A percentile compares a stretch with the other conserved stretches of the same genome.
These are phyloP conservation scores for Cardiocondyla obscurior DNA, from an alignment of 1,140 invertebrate genomes.

Conservation along the genomic window DNA sequence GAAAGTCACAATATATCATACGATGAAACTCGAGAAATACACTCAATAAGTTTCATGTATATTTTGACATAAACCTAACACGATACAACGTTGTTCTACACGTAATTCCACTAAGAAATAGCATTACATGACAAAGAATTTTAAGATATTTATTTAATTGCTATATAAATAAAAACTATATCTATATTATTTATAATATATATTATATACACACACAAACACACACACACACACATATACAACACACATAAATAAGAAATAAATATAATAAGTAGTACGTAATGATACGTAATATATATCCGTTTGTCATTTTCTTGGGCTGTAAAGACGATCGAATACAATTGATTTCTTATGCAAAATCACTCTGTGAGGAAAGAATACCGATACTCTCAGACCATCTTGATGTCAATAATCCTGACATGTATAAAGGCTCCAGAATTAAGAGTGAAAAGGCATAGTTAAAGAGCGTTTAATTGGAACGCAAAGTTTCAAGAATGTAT, in stretches of 20 bases:
- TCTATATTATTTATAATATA: constrained; percentile 8
- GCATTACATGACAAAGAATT: constrained; percentile 68
- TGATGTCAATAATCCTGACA: not conserved
- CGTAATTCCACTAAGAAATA: constrained; percentile 27
- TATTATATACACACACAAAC: constrained; percentile 26
- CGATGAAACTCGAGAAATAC: constrained; percentile 67
- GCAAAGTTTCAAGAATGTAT: not conserved
- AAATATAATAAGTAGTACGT: constrained; percentile 77
- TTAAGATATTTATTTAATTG: constrained; percentile 79
- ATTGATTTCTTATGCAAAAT: constrained; percentile 15
- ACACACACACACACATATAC: constrained; percentile 38
- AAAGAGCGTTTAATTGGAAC: not conserved
- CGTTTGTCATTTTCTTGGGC: constrained; percentile 74
- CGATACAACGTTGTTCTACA: not conserved
- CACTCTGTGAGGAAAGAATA: constrained; percentile 10
- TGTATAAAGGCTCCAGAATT: not conserved
- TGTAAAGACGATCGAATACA: constrained; percentile 36
- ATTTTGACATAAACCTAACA: constrained; percentile 42
- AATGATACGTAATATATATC: constrained; percentile 63
- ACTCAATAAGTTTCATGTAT: constrained; percentile 58
- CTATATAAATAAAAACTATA: constrained; percentile 68
- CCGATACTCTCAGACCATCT: not conserved
- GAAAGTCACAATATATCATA: constrained; percentile 63
- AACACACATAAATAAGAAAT: constrained; percentile 61
- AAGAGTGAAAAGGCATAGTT: not conserved